Evolutionary conservation across 2,888 invertebrate species (phyloP), one percentile per base, ranked within the genome.

Genomic region (Drosophila subquinaria): DNA sequence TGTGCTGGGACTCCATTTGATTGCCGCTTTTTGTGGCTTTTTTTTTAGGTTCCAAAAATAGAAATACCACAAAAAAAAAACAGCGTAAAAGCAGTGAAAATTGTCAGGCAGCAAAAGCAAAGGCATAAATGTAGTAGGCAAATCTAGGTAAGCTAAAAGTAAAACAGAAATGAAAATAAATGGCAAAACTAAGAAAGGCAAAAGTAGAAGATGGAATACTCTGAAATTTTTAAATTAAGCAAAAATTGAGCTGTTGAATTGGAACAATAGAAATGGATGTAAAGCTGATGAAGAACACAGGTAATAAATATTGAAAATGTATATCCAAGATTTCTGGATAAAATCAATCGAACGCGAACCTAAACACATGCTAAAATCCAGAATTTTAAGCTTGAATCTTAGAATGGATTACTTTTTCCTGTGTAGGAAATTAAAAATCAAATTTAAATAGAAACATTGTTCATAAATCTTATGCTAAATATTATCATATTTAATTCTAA

Each of bases 1-100:
- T 68, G 36, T 76, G 57, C 35, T 30, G 48, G 20, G 43, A 38
- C 51, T 51, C n/a, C 61, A 61, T 64, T 66, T 40, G 51, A 52
- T 57, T 63, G 60, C 35, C 65, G 63, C 45, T 68, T 76, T 62
- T 73, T 72, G 62, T 72, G 64, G 53, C 55, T 57, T 75, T 88
- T 88, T 84, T 88, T 86, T 69, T n/a, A n/a, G 75, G 79, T 23
- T 57, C 35, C 55, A 10, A 43, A 56, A 43, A 43, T 17, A 6
- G 27, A 13, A 48, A 62, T 78, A 38, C 53, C 40, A 1, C 5
- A 13, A 48, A 64, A 81, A 81, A 40, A 50, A 47, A 45, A 56
- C 64, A 40, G 30, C 27, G 27, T 6, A 42, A 65, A 78, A 66
- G 68, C 56, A 51, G 51, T 69, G 43, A 68, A 79, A 73, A 88